Base-by-base conservation (phyloP, 2,888 invertebrate genomes). In the Lasioglossum leucozonium region DNA sequence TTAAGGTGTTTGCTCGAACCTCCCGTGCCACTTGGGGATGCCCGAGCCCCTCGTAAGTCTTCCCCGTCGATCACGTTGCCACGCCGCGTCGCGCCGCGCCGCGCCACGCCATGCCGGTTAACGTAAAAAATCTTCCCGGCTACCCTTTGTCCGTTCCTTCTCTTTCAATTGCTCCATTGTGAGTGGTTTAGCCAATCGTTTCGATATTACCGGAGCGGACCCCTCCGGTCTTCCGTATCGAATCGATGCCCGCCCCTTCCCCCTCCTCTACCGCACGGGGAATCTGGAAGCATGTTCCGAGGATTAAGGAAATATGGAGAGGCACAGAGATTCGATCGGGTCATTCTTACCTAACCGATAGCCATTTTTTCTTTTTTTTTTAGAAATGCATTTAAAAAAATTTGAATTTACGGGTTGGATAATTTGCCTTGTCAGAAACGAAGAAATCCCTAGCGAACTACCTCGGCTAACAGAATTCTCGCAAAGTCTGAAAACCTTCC, bases 1-100 rank as follows among this genome's bases (percentile, higher is more conserved):
- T 85, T 79, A 82, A 83, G 85, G 81, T 88, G 83, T 90, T 91
- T 87, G 81, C 82, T 62, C 65, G 72, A 55, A 37, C 79, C 69
- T 79, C 62, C 72, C n/a, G 34, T 44, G 34, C 72, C 55, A 42
- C 58, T 77, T 26, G 30, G 77, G 37, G 69, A 51, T 55, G 72
- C 18, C 30, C 5, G 34, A 34, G 67, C n/a, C 30, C 42, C 55
- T 55, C 71, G 51, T 40, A 71, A 74, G 77, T 69, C 67, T 71
- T 47, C 34, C 58, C 62, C 26, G 75, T 78, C 82, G 74, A 84
- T 72, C 78, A 71, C 26, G 26, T 16, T 65, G 58, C n/a, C 26
- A 47, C 47, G 5, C 47, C 18, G 5, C 18, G 47, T 0, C 37
- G 2, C 44, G 37, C 37, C 4, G 42, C 42, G 18, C 13, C 26